Percentiles rank a stretch among this genome's conserved stretches.
Conservation (phyloP, 2,797 vertebrate species). For the Kryptopterus vitreolus region DNA sequence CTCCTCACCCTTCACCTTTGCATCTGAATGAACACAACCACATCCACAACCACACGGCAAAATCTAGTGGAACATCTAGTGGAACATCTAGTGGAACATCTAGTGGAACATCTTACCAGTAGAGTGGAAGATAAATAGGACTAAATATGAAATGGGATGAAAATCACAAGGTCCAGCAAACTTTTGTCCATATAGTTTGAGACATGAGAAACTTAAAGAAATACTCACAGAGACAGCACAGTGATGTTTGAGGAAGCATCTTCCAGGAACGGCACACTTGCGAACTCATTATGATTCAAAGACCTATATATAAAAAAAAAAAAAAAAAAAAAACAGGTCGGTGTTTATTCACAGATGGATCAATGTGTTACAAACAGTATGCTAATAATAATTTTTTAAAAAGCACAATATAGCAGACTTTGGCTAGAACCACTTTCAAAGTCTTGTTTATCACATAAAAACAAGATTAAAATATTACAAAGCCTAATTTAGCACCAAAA, state of each 20-base stretch:
- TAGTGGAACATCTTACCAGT: no score
- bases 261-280: conserved; percentile 85
- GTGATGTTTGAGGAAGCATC: conserved; percentile 88
- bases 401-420: no score
- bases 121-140: no score
- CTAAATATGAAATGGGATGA: no score
- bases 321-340: conserved; percentile 53
- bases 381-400: not conserved
- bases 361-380: not conserved
- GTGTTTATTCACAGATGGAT: not conserved
- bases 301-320: conserved; percentile 78
- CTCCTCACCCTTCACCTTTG: no score
- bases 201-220: not conserved
- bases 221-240: conserved; percentile 88
- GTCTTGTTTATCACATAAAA: no score
- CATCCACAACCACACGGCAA: no score
- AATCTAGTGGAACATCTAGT: no score
- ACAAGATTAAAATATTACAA: not conserved
- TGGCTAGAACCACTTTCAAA: not conserved
- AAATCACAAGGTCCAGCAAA: no score
- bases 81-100: no score
- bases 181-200: not conserved
- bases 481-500: not conserved
- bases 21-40: no score
- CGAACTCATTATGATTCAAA: conserved; percentile 94